A percentile compares a stretch with the other conserved stretches of the same genome.
phyloP scores from a whole-genome alignment of 2,888 invertebrate genomes.

The Heliconius erato region DNA sequence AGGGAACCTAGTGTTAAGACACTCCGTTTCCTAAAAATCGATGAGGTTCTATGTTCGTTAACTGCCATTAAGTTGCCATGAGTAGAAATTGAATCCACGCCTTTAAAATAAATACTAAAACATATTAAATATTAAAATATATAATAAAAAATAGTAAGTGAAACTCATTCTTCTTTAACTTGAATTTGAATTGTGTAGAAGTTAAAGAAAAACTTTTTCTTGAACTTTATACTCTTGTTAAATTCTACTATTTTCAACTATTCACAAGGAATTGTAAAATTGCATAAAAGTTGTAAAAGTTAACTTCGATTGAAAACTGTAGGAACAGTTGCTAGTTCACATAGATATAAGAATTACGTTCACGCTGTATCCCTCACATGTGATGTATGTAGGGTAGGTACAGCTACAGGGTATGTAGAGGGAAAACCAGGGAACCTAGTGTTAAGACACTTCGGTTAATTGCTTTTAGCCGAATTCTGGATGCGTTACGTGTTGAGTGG shows the following conservation, averaged over 20 bases:
- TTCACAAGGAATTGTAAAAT: not conserved
- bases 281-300: not conserved
- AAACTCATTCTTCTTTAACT: not conserved
- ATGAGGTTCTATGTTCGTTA: no score
- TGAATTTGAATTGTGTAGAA: not conserved
- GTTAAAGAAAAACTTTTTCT: not conserved
- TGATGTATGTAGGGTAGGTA: no score
- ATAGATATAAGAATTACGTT: not conserved
- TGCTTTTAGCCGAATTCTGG: no score
- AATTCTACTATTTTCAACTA: constrained; percentile 1
- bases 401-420: no score
- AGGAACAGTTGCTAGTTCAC: not conserved
- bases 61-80: not conserved
- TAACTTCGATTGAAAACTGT: not conserved
- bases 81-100: not conserved
- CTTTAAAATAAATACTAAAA: not conserved
- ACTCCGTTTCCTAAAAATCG: no score
- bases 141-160: not conserved
- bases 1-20: no score
- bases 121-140: not conserved
- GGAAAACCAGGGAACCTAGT: no score
- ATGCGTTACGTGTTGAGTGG: no score
- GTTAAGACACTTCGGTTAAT: no score
- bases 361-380: no score
- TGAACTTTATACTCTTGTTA: not conserved